Base-by-base conservation (phyloP, 2,888 invertebrate genomes). In the Campopleginae sp. region DNA sequence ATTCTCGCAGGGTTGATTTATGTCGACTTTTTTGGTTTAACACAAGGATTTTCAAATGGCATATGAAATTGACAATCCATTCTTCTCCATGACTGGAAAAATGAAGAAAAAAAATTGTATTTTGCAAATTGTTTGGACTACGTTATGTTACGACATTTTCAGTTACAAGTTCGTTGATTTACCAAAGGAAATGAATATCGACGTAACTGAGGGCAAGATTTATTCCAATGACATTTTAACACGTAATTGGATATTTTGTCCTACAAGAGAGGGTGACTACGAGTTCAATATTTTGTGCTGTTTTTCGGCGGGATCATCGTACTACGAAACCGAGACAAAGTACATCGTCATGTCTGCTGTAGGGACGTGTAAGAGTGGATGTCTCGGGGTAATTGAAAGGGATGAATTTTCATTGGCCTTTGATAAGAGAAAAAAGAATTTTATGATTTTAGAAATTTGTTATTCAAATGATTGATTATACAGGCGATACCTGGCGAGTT, bases 401-500 rank as follows among this genome's bases (percentile, higher is more conserved):
- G 31, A 38, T 42, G 58, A 38, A 42, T 46, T 38, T 38, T 38
- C 38, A 1, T 38, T 38, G 10, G 38, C 10, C 38, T 7, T 38
- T 38, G 38, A 38, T 10, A 38, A 10, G 10, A 38, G 38, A 38
- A 5, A 38, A 42, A 38, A 71, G 17, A 8, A n/a, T 33, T 71
- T 19, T 19, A 4, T 19, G 1, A 54, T 54, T 38, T 54, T 19
- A 12, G 12, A 14, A 72, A 72, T 72, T 66, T 23, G 4, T 31
- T 70, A 33, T 71, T 54, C 0, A 14, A 23, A 54, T 19, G 19
- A 19, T 38, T 10, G 1, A 44, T 5, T 1, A 75, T 84, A 75
- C 84, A 94, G 94, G 93, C 94, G 14, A 89, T 89, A 23, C 94
- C 94, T 1, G 89, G 89, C n/a, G 88, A 89, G 54, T 80, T 92